Percentiles rank a stretch among this genome's conserved stretches.
Evolutionary conservation across 2,888 invertebrate genomes (phyloP).

Genomic region (Erebia epiphron): DNA sequence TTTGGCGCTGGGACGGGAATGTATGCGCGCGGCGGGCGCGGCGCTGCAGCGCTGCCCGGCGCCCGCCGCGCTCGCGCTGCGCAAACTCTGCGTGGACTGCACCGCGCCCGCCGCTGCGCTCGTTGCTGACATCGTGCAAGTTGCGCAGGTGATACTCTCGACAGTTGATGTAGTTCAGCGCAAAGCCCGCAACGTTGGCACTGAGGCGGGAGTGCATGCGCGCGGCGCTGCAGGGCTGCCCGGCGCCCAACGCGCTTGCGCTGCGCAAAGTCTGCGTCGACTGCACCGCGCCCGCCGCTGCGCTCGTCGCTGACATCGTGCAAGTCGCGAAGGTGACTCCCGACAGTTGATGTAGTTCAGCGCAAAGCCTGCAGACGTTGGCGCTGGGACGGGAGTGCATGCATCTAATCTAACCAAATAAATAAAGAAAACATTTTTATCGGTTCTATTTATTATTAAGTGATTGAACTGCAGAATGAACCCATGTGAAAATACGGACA

Average conservation of each 20-base stretch:
- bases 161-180: too few species aligned
- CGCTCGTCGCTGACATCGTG: conserved; percentile 90
- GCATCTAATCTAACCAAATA: conserved; percentile 22
- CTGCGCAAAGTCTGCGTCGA: conserved; percentile 93
- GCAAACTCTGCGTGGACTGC: conserved; percentile 93
- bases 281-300: conserved; percentile 88
- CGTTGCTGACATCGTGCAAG: conserved; percentile 88
- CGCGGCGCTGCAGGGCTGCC: conserved; percentile 84
- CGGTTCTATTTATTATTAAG: too few species aligned
- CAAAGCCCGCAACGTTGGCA: conserved; percentile 51
- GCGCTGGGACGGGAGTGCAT: conserved; percentile 63
- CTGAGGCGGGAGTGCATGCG: conserved; percentile 66
- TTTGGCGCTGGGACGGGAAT: conserved; percentile 56
- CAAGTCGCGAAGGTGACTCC: conserved; percentile 79
- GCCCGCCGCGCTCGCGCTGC: conserved; percentile 92
- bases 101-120: conserved; percentile 88
- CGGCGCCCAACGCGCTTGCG: conserved; percentile 91
- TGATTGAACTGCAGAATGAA: too few species aligned
- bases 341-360: background rate
- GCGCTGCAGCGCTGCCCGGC: conserved; percentile 86
- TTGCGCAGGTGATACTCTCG: too few species aligned
- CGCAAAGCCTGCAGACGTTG: conserved; percentile 39
- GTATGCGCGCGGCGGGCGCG: conserved; percentile 71
- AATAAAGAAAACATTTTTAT: too few species aligned
- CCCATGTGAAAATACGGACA: too few species aligned